Evolutionary conservation across 2,113 vertebrate genomes (phyloP).

Genomic region (Pachyramphus minor): DNA sequence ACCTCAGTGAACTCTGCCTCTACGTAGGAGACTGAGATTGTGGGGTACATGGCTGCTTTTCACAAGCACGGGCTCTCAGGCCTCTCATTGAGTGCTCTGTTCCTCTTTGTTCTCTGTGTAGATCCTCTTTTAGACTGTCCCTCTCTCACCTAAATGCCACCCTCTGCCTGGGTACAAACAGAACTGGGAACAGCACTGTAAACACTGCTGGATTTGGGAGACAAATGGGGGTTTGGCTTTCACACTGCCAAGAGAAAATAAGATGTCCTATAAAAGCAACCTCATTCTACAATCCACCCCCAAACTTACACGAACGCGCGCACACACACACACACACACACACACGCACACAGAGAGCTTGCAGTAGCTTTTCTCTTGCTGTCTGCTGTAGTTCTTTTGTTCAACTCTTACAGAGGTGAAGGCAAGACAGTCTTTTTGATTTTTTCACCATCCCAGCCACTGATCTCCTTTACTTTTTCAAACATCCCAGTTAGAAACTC

Average conservation of each 20-base stretch:
- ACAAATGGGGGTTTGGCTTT: background rate
- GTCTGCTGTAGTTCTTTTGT: background rate
- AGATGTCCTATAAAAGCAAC: background rate
- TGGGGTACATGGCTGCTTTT: accelerated
- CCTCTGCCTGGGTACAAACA: background rate
- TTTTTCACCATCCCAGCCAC: background rate
- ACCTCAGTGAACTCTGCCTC: no score
- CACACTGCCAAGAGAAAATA: background rate
- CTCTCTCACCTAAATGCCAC: background rate
- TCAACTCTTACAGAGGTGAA: background rate
- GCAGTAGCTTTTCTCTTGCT: background rate
- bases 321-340: no score
- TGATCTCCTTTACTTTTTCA: background rate
- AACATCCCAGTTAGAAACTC: background rate
- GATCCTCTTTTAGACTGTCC: background rate
- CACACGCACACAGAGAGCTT: background rate
- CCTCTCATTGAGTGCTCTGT: accelerated
- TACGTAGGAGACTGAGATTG: accelerated
- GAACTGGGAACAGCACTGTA: background rate
- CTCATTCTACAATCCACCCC: background rate
- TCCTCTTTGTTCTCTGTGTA: background rate
- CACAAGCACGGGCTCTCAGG: background rate
- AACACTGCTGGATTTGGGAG: background rate
- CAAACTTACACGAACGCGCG: background rate
- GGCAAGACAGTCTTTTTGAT: background rate